Conservation (phyloP, 2,888 invertebrate genomes). For the Apodemia duryi region DNA sequence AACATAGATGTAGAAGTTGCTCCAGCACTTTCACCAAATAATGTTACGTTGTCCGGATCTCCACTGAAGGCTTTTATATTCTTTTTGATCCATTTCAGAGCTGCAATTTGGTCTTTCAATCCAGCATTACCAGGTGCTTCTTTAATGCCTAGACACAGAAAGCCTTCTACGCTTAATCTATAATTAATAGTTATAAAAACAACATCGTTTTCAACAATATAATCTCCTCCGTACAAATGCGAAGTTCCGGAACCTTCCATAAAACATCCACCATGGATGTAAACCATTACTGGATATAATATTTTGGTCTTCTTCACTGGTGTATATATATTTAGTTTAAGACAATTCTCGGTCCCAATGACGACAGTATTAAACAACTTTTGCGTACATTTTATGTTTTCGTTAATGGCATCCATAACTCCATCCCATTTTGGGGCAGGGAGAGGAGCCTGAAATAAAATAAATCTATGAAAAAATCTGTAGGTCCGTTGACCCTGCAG, state of each 20-base stretch:
- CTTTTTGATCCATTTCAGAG: slow-evolving; percentile 58
- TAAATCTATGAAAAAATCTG: background rate
- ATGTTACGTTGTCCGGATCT: slow-evolving; percentile 58
- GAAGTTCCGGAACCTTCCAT: slow-evolving; percentile 79
- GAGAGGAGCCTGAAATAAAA: slow-evolving; percentile 58
- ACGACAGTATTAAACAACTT: slow-evolving; percentile 44
- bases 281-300: slow-evolving; percentile 80
- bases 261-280: slow-evolving; percentile 82
- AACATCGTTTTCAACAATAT: slow-evolving; percentile 77
- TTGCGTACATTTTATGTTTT: slow-evolving; percentile 64
- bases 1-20: slow-evolving; percentile 61
- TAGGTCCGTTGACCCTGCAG: no score
- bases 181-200: slow-evolving; percentile 81
- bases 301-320: slow-evolving; percentile 41
- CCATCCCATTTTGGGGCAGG: slow-evolving; percentile 63
- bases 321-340: slow-evolving; percentile 60
- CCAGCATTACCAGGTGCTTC: slow-evolving; percentile 84
- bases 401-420: slow-evolving; percentile 58
- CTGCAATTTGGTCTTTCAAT: slow-evolving; percentile 73
- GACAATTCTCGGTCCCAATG: slow-evolving; percentile 56
- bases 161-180: slow-evolving; percentile 79
- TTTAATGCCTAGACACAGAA: slow-evolving; percentile 80
- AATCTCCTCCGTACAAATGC: slow-evolving; percentile 80
- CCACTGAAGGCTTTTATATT: slow-evolving; percentile 66
- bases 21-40: slow-evolving; percentile 72